phyloP scores from a whole-genome alignment of 2,113 vertebrate genomes.

The Eidolon helvum region DNA sequence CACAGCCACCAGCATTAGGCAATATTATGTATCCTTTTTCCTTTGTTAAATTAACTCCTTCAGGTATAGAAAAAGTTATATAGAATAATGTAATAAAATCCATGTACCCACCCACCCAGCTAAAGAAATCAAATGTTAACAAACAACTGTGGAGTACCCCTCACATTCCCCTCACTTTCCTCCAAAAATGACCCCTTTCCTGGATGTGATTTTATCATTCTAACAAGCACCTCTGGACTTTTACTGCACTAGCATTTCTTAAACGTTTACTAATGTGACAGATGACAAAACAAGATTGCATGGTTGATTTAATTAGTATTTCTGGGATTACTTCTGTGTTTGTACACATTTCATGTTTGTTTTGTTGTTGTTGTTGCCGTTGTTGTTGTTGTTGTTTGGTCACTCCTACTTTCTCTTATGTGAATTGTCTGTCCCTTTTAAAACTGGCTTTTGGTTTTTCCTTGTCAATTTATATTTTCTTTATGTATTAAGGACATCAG shows the following conservation, averaged over 20 bases:
- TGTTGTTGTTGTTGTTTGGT: too few species aligned
- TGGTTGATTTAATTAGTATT: background rate
- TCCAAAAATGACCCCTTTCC: background rate
- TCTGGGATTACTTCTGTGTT: background rate
- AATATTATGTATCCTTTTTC: background rate
- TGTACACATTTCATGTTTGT: background rate
- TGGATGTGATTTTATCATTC: background rate
- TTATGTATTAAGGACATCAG: background rate
- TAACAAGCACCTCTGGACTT: background rate
- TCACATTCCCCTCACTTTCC: background rate
- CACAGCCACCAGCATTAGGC: background rate
- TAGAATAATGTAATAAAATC: background rate
- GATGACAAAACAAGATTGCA: background rate
- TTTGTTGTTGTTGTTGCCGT: too few species aligned
- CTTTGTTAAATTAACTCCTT: background rate
- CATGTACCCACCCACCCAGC: background rate
- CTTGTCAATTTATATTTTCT: background rate
- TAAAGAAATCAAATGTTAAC: background rate
- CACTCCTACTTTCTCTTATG: background rate
- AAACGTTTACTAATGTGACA: background rate
- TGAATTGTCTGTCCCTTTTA: background rate
- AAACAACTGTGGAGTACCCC: rapidly evolving
- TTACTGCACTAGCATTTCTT: background rate
- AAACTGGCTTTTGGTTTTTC: background rate
- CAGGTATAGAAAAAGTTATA: background rate